These are phyloP conservation scores for Euwallacea fornicatus DNA, from an alignment of 1,140 invertebrate species.

Conservation along the genomic window DNA sequence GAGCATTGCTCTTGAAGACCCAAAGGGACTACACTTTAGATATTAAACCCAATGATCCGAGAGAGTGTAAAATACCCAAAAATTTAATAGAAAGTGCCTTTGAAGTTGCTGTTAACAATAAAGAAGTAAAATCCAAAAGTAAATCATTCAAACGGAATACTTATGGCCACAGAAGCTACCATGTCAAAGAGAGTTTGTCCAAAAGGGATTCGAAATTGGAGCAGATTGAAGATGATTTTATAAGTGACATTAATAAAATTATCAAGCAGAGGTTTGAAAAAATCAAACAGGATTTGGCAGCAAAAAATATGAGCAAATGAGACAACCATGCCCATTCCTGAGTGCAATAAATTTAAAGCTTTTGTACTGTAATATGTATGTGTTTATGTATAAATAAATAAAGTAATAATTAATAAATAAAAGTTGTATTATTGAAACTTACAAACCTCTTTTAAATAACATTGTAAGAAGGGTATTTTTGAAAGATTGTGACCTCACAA, in stretches of 20 bases:
- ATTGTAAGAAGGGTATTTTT: too few species aligned
- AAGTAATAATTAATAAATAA: too few species aligned
- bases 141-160: slow-evolving; percentile 50
- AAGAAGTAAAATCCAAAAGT: slow-evolving; percentile 58
- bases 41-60: slow-evolving; percentile 75
- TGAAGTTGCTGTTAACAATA: slow-evolving; percentile 69
- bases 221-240: slow-evolving; percentile 19
- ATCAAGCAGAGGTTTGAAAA: slow-evolving; percentile 31
- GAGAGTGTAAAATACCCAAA: slow-evolving; percentile 74
- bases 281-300: background rate
- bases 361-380: too few species aligned
- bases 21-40: slow-evolving; percentile 70
- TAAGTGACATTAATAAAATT: slow-evolving; percentile 25
- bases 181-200: background rate
- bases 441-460: too few species aligned
- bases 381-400: too few species aligned
- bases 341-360: too few species aligned
- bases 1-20: slow-evolving; percentile 70
- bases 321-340: too few species aligned
- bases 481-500: too few species aligned
- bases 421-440: too few species aligned
- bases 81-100: slow-evolving; percentile 72
- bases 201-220: slow-evolving; percentile 2
- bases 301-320: too few species aligned
- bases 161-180: background rate